phyloP scores from a whole-genome alignment of 2,888 invertebrate species.

The Silvanus unidentatus region DNA sequence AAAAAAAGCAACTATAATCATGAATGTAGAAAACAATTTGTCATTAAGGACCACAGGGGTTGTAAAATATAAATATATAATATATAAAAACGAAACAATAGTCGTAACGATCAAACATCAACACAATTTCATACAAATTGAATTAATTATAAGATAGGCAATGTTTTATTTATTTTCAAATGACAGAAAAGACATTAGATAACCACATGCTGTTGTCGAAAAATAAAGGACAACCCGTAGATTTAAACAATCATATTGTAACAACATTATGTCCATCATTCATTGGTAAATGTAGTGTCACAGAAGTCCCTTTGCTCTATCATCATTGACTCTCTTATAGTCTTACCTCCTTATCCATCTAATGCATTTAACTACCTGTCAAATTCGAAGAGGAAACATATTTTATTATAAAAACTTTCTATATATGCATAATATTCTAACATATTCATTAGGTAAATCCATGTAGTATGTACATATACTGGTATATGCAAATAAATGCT shows the following conservation, averaged over 20 bases:
- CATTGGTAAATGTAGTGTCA: conserved; percentile 22
- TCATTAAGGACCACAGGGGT: conserved; percentile 1
- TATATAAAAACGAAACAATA: neutral
- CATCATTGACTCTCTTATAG: conserved; percentile 2
- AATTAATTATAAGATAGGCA: conserved; percentile 2
- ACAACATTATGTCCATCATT: conserved; percentile 29
- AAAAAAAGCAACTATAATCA: too few species aligned
- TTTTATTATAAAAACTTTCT: conserved; percentile 12
- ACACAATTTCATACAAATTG: conserved; percentile 3
- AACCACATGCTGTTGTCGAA: conserved; percentile 3
- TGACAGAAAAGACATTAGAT: conserved; percentile 4
- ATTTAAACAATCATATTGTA: conserved; percentile 25
- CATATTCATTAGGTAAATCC: too few species aligned
- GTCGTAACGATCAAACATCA: neutral
- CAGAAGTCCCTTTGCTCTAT: conserved; percentile 3
- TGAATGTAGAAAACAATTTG: too few species aligned
- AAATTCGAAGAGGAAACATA: conserved; percentile 8
- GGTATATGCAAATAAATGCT: too few species aligned
- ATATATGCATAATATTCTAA: neutral
- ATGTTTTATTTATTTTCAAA: conserved; percentile 2
- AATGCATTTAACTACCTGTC: conserved; percentile 15
- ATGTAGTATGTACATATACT: too few species aligned
- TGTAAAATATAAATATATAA: neutral
- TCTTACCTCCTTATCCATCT: conserved; percentile 15
- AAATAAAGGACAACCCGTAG: conserved; percentile 13